Evolutionary conservation across 2,888 invertebrate species (phyloP), one percentile per base, ranked within the genome.

Genomic region (Oligia strigilis): DNA sequence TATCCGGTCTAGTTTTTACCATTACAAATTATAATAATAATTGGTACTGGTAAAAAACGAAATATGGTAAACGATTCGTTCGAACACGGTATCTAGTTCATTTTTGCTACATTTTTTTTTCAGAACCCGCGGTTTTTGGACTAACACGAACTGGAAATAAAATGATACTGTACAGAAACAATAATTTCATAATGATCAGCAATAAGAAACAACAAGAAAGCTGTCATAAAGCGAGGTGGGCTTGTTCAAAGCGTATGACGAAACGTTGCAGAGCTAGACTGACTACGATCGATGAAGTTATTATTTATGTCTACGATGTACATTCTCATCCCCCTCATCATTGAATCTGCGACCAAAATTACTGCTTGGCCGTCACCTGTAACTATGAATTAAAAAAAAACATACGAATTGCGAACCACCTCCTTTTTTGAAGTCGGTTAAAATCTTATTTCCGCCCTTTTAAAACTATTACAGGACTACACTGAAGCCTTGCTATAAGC

Each of bases 101-200:
- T 49, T 49, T 13, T 49, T 49, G 13, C 46, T 13, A 13, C 49
- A 46, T 46, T 3, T 9, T 46, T 13, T 11, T 78, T 81, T 60
- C 55, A 82, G 80, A 40, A 55, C 52, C 17, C 4, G 81, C 72
- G 0, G 1, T 43, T 43, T 81, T 81, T 19, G 77, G 66, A 5
- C 6, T 4, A 0, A 81, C 82, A 17, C 60, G 71, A 13, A 4
- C 1, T 40, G 71, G 83, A n/a, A 81, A 82, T 13, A 82, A 58
- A 82, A 81, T 76, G 71, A 29, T 82, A 40, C 4, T 74, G 11
- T 83, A 83, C 46, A 71, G 62, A 62, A 55, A 67, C 29, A 82
- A 83, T 29, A 40, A 4, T 14, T 81, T 83, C 5, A 72, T 77
- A n/a, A 19, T 72, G 36, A 58, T 67, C 4, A 75, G 72, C 29